Conservation (phyloP, 1,140 invertebrate genomes). For the Halyomorpha halys region DNA sequence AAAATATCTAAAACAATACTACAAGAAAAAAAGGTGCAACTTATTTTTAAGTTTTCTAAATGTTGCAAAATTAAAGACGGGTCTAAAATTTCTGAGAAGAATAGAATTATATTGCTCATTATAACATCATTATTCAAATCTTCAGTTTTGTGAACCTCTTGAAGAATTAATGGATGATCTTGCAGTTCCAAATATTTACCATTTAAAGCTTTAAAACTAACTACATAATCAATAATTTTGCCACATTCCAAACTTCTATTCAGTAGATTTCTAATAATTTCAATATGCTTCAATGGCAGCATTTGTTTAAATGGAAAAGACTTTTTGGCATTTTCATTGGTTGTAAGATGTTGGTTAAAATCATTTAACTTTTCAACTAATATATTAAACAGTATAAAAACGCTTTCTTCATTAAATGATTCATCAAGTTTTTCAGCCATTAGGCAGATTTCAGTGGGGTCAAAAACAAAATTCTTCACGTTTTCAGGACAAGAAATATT, state of each 20-base stretch:
- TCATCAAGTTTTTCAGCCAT: not conserved
- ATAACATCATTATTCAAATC: conserved; percentile 29
- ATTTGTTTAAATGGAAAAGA: conserved; percentile 28
- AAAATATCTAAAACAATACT: conserved; percentile 30
- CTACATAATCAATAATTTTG: conserved; percentile 27
- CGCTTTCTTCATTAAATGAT: not conserved
- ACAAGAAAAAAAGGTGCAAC: conserved; percentile 31
- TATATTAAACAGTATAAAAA: not conserved
- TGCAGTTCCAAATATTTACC: conserved; percentile 11
- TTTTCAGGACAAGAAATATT: not conserved
- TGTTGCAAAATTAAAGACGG: conserved; percentile 27
- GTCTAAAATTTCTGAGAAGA: conserved; percentile 32
- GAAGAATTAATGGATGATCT: conserved; percentile 29
- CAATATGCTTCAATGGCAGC: conserved; percentile 19
- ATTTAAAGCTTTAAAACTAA: conserved; percentile 17
- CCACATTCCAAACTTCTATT: conserved; percentile 28
- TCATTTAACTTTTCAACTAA: conserved; percentile 1
- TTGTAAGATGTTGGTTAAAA: not conserved
- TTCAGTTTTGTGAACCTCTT: conserved; percentile 25
- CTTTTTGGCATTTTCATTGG: not conserved
- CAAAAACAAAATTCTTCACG: not conserved
- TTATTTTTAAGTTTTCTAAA: conserved; percentile 26
- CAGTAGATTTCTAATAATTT: conserved; percentile 27
- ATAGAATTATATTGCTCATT: conserved; percentile 29
- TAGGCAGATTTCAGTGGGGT: not conserved